Base-by-base conservation (phyloP, 2,797 vertebrate species). In the Myotis pilosus region DNA sequence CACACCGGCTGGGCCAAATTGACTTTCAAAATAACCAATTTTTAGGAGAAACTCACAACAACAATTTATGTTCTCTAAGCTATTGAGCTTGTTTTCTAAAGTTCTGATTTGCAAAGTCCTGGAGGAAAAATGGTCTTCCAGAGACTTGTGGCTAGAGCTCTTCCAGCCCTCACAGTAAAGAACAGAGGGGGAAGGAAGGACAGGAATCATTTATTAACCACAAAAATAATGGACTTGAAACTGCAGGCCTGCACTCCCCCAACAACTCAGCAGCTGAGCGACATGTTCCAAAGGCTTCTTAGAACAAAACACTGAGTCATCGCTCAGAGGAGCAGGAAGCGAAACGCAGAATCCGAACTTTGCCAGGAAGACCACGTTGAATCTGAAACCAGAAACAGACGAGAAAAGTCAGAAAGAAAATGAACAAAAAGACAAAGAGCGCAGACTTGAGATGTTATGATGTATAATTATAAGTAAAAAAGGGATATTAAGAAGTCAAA, bases 231-330 rank as follows among this genome's bases (percentile, higher is more conserved):
- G 94, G 85, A 72, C 41, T 98, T 92, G 95, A 91, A 91, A 88
- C 95, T 97, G 86, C 79, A 98, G 96, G 97, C 96, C 87, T 84
- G 66, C 79, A 91, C 87, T 96, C 98, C 95, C 96, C 97, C 89
- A 97, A 71, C 97, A 97, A 97, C 95, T 94, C 84, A 97, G 93
- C 87, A 96, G 97, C 95, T 96, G 96, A 97, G 92, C 81, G 96
- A 92, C 62, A 89, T 87, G 87, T 96, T 96, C 96, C 95, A 95
- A 97, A 97, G 94, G 38, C 91, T 98, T 92, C 55, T 96, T 96
- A 97, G 87, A 98, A 97, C 98, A 98, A 98, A 95, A 96, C 92
- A 97, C 98, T 98, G 98, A 98, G 97, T 98, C 97, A 98, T 98
- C 97, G 97, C 98, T 97, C 97, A 47, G 93, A 97, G 97, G 95